phyloP scores from a whole-genome alignment of 2,113 vertebrate genomes.

The Chunga burmeisteri region DNA sequence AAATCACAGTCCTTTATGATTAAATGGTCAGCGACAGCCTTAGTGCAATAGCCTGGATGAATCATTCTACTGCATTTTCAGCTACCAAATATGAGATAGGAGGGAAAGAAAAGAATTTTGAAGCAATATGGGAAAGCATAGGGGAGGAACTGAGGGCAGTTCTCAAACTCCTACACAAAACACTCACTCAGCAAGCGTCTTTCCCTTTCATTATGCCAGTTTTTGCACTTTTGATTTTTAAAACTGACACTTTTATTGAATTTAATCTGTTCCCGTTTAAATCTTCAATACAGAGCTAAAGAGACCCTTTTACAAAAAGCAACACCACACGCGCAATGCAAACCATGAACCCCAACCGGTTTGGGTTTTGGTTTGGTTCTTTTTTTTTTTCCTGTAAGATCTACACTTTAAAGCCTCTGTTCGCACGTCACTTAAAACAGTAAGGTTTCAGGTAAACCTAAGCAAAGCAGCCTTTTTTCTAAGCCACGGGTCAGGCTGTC shows the following conservation, averaged over 20 bases:
- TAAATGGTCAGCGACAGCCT: too few species aligned
- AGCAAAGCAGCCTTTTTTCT: neutral
- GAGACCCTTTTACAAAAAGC: neutral
- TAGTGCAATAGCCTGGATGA: neutral
- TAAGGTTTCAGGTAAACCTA: accelerated
- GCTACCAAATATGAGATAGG: accelerated
- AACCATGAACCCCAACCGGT: neutral
- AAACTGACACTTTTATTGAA: accelerated
- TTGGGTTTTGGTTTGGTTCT: too few species aligned
- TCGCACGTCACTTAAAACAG: accelerated
- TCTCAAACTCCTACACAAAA: neutral
- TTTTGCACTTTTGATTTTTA: neutral
- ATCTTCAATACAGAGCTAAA: neutral
- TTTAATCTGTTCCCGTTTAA: neutral
- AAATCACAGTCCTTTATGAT: neutral
- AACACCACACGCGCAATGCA: accelerated
- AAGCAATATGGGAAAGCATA: accelerated
- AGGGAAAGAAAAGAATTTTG: neutral
- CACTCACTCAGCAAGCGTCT: accelerated
- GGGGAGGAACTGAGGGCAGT: accelerated
- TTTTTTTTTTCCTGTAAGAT: accelerated
- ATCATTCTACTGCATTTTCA: neutral
- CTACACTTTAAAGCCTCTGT: accelerated
- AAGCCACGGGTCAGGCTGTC: accelerated
- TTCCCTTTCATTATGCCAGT: neutral